A percentile compares a stretch with the other conserved stretches of the same genome.
These are phyloP conservation scores for Rhinophrynus dorsalis DNA, from an alignment of 2,797 vertebrate species.

Conservation along the genomic window DNA sequence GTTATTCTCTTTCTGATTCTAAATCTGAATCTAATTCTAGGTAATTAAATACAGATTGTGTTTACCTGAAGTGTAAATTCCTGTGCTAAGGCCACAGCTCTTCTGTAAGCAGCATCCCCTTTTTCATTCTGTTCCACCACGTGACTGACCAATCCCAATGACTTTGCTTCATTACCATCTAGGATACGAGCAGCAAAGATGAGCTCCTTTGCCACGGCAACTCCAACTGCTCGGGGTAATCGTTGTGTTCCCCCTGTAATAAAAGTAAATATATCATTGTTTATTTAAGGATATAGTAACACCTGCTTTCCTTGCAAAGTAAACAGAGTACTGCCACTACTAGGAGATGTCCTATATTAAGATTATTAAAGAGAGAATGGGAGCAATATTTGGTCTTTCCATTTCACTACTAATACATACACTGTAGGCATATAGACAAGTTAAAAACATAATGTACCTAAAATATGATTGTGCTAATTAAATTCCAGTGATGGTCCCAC, in stretches of 20 bases:
- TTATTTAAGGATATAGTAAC: not conserved
- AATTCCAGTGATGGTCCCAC: too few relatives aligned
- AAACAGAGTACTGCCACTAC: too few relatives aligned
- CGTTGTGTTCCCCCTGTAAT: constrained; percentile 88
- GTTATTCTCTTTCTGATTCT: too few relatives aligned
- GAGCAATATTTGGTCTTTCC: too few relatives aligned
- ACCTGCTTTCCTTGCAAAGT: too few relatives aligned
- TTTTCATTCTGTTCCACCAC: constrained; percentile 87
- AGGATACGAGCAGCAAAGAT: constrained; percentile 89
- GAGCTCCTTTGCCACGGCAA: constrained; percentile 90
- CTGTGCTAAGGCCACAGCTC: constrained; percentile 83
- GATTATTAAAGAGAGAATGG: too few relatives aligned
- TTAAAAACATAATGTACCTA: too few relatives aligned
- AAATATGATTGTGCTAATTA: too few relatives aligned
- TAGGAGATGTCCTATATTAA: too few relatives aligned
- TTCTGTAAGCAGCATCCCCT: constrained; percentile 89
- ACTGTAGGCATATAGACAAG: too few relatives aligned
- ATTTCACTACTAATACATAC: too few relatives aligned
- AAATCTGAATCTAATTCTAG: too few relatives aligned
- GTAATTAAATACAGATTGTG: not conserved
- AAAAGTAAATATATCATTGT: not conserved
- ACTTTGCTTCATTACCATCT: constrained; percentile 83
- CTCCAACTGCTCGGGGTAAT: constrained; percentile 83
- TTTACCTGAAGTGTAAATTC: constrained; percentile 94
- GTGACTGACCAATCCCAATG: constrained; percentile 85